A percentile compares a stretch with the other conserved stretches of the same genome.
phyloP scores from a whole-genome alignment of 2,797 vertebrate species.

The Ceryle rudis region DNA sequence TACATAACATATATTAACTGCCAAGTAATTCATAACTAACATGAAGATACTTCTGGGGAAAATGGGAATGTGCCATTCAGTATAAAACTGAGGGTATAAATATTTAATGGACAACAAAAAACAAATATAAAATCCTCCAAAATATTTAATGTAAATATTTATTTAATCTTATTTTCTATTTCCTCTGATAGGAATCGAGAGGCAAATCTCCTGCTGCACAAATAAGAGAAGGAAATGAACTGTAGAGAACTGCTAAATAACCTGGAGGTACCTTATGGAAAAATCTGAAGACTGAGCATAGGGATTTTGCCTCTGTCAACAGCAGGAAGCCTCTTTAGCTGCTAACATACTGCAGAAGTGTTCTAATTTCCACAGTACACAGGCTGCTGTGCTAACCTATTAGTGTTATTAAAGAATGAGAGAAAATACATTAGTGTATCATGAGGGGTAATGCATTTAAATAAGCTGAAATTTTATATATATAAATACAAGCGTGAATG shows the following conservation, averaged over 20 bases:
- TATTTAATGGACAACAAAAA: background rate
- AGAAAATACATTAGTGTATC: background rate
- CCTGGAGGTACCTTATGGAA: background rate
- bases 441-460: background rate
- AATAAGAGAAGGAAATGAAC: slow-evolving; percentile 13
- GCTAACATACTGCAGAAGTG: background rate
- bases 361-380: background rate
- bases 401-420: background rate
- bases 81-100: background rate
- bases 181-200: background rate
- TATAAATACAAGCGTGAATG: background rate
- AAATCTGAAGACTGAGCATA: background rate
- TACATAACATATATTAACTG: background rate
- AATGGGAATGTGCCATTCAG: background rate
- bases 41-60: background rate
- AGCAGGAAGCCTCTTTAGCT: slow-evolving; percentile 4
- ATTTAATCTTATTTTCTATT: background rate
- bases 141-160: background rate
- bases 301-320: background rate
- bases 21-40: background rate
- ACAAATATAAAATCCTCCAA: background rate
- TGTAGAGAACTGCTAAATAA: slow-evolving; percentile 12
- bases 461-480: background rate
- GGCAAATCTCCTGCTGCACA: background rate
- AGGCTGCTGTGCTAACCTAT: background rate